Evolutionary conservation across 2,888 invertebrate species (phyloP), one percentile per base, ranked within the genome.

Genomic region (Diarsia rubi): DNA sequence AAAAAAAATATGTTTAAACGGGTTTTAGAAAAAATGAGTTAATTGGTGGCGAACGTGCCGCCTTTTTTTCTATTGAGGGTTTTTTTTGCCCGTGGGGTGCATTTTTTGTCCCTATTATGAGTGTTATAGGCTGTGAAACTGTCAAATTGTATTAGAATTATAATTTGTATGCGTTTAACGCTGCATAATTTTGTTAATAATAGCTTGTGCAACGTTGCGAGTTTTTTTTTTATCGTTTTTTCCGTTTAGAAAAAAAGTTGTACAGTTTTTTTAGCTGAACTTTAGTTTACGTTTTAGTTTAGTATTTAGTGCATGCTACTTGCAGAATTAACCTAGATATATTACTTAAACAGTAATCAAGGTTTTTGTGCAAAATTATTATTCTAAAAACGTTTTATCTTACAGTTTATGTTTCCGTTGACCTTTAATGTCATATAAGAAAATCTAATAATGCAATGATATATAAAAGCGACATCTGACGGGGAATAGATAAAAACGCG

Each of bases 31-130:
- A 93, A 95, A 94, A 91, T 86, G 90, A 91, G 88, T 89, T 95
- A 95, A 96, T 96, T 96, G 96, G 94, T 90, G 90, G 90, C 90
- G 84, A 94, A 93, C 93, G 96, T 94, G 96, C 94, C 94, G 91
- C 92, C 95, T 91, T 93, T 89, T 90, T 73, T 92, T 93, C 93
- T 91, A 88, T 67, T 82, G 83, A 74, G 60, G 67, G 57, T 81
- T 82, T 90, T 89, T 91, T 90, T 87, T 78, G 75, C 81, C 70
- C 88, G 91, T 93, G 93, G 95, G 95, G 95, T 94, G 93, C 87
- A 88, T 95, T 96, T 96, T 96, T 95, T 96, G 93, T 90, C 80
- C 88, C 93, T 92, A 95, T 96, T 93, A 95, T 89, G 68, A 78
- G 68, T 78, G 63, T 75, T 82, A 82, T 81, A 78, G 64, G 44